These are phyloP conservation scores for Eubasilissa regina DNA, from an alignment of 1,140 invertebrate genomes.

Conservation along the genomic window DNA sequence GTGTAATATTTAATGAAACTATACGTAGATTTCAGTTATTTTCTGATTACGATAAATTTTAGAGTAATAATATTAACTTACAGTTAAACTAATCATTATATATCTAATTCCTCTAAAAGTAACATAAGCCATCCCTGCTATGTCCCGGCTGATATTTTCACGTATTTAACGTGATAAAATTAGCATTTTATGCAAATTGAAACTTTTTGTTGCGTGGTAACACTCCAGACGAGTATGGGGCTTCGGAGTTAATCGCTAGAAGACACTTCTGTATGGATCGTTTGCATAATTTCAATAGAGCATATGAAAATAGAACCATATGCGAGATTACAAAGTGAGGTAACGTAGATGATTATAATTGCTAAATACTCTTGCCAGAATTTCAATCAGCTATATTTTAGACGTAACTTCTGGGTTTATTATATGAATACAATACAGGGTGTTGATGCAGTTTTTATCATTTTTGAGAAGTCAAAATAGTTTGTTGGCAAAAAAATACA, in stretches of 20 bases:
- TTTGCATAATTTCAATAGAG: conserved; percentile 38
- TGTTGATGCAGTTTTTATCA: too few species aligned
- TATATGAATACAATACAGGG: too few species aligned
- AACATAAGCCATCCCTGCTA: neutral
- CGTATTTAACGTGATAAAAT: conserved; percentile 43
- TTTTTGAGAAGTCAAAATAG: too few species aligned
- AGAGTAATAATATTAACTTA: neutral
- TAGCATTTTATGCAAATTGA: conserved; percentile 48
- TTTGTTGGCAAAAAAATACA: too few species aligned
- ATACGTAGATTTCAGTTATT: neutral
- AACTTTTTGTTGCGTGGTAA: conserved; percentile 39
- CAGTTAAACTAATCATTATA: neutral
- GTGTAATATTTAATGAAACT: too few species aligned
- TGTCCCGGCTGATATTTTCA: conserved; percentile 29
- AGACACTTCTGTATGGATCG: conserved; percentile 34
- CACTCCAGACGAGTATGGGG: conserved; percentile 7
- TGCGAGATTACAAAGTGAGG: conserved; percentile 8
- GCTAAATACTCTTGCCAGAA: neutral
- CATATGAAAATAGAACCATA: conserved; percentile 9
- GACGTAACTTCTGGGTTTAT: too few species aligned
- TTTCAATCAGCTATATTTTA: too few species aligned
- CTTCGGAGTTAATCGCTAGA: conserved; percentile 27
- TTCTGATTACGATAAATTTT: neutral
- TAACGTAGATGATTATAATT: conserved; percentile 9
- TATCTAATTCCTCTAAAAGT: neutral